Base-by-base conservation (phyloP, 2,797 vertebrate genomes). In the Tarsius wallacei region DNA sequence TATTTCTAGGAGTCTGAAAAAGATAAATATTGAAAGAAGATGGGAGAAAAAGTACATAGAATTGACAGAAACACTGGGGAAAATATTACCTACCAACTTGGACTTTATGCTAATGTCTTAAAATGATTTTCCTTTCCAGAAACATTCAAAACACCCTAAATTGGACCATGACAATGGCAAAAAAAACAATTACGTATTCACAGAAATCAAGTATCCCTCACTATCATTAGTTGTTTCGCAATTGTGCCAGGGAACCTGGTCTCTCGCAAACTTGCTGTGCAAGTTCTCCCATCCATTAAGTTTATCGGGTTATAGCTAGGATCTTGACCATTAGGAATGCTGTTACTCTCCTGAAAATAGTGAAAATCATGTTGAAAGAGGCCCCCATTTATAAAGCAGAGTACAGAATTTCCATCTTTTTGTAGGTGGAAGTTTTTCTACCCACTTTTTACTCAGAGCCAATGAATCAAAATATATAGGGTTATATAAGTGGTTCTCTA, bases 381-480 rank as follows among this genome's bases (percentile, higher is more conserved):
- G 86, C 12, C 11, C 68, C 31, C 66, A 63, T 7, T 71, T 53
- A 91, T 21, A 80, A 71, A 73, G 13, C 49, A 92, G 57, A 74
- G 63, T 33, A 57, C 0, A 70, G 15, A 13, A 88, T 55, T 85
- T 85, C 47, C 71, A 51, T 55, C 16, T 49, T 95, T 55, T 74
- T 47, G 55, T 9, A 76, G 33, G 57, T 66, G 21, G 53, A 83
- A 63, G 49, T 87, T 19, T 61, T 42, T 19, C 53, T 33, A 85
- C 26, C 36, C 68, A 71, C 63, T 55, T 96, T 91, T 89, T 19
- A 95, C 64, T 74, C 68, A 89, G 31, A 21, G 24, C 21, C 53
- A 76, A 83, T 61, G 8, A 66, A 68, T 70, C 55, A 73, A 96
- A 93, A 86, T 73, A 77, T 13, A 84, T 12, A 90, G 19, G 42